phyloP scores from a whole-genome alignment of 2,797 vertebrate genomes.

The Morelia viridis region DNA sequence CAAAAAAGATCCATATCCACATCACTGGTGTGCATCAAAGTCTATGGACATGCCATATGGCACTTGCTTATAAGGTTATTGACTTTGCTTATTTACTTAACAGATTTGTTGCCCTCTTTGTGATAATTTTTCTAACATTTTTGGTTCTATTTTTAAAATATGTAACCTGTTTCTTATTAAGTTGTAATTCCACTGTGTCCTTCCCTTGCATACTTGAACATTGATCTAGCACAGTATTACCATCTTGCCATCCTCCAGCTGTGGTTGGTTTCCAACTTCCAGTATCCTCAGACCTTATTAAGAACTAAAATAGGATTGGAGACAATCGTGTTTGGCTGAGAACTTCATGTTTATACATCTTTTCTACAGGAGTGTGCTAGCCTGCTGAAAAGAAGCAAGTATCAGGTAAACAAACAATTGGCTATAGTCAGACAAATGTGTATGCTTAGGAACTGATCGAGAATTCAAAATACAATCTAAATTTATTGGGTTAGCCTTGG shows the following conservation, averaged over 20 bases:
- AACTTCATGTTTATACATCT: neutral
- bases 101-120: neutral
- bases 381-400: neutral
- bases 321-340: neutral
- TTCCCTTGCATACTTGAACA: neutral
- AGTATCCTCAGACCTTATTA: neutral
- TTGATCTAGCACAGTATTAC: neutral
- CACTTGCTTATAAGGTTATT: neutral
- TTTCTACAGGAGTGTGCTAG: neutral
- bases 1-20: neutral
- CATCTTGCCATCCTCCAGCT: neutral
- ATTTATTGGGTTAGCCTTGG: neutral
- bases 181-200: neutral
- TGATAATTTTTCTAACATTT: neutral
- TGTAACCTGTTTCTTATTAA: neutral
- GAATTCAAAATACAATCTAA: neutral
- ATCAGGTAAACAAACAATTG: neutral
- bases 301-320: neutral
- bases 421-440: neutral
- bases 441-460: neutral
- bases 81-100: neutral
- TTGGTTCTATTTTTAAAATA: neutral
- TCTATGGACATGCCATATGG: neutral
- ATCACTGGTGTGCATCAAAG: neutral
- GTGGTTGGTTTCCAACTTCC: neutral